Evolutionary conservation across 30 jellyfish, hydroid and myxozoan species (phyloP), one percentile per base, ranked within the genome.

Genomic region (Pseudorhiza aurosa): DNA sequence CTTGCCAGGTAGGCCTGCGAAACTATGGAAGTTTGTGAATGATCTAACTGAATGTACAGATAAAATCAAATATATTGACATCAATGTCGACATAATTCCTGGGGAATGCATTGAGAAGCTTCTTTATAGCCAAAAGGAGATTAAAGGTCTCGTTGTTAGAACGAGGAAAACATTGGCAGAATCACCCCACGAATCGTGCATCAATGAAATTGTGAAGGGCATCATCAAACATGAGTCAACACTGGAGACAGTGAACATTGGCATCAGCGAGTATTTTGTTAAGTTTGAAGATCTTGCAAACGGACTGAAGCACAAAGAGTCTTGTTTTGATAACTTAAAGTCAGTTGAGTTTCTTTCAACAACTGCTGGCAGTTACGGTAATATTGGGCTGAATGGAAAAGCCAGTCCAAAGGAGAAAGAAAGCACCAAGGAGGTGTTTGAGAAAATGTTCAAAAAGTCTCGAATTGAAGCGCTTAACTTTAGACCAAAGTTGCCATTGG

Each of bases 181-280:
- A 6, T 6, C 58, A 4, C 21, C 21, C 17, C 24, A 24, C 17
- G 29, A 17, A 25, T 31, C 8, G 2, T 22, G 35, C 2, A 32
- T 17, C 5, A 37, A 5, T 28, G 81, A 24, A 2, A 40, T 67
- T 7, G 7, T 67, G 40, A 43, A 40, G 40, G 81, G 81, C 4
- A 36, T 67, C 2, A 33, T 67, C 21, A 67, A 29, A 18, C 81
- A 67, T 44, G 81, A 36, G 22, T 18, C 62, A 8, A 33, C 64
- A 17, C 81, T 67, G n/a, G 65, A 67, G 65, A 36, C 17, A 22
- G 6, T 67, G 35, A 67, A 40, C 43, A 37, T 67, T 40, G 64
- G 81, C 6, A 67, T 67, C 1, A 24, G 40, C 19, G 42, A 40
- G 2, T 22, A 26, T 22, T 42, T 35, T 40, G n/a, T 37, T 12